Evolutionary conservation across 1,140 invertebrate genomes (phyloP).

Genomic region (Philotrypesis tridentata): DNA sequence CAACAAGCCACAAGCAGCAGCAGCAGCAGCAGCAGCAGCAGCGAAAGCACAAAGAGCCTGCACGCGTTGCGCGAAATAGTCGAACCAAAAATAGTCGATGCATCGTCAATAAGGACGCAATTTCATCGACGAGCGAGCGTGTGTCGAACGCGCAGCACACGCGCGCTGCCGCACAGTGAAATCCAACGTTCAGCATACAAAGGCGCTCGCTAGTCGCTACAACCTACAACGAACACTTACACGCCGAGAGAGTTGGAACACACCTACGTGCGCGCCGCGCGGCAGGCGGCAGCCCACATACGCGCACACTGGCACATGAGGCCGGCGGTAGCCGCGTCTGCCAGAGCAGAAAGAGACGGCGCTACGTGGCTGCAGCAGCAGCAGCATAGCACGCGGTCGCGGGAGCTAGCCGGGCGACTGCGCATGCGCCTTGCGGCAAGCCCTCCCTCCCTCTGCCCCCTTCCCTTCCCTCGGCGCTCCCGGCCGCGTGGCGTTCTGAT

Average conservation of each 20-base stretch:
- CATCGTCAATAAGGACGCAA: background rate
- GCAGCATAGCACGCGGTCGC: background rate
- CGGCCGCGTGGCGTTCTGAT: conserved; percentile 72
- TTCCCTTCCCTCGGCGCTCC: conserved; percentile 47
- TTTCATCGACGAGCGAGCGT: background rate
- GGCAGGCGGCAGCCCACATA: background rate
- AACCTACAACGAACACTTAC: background rate
- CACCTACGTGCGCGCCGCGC: background rate
- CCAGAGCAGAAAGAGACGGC: background rate
- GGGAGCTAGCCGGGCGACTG: conserved; percentile 40
- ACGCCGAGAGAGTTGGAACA: background rate
- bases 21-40: background rate
- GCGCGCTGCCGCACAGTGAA: background rate
- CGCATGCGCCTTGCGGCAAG: conserved; percentile 66
- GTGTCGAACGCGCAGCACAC: no score
- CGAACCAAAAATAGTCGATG: background rate
- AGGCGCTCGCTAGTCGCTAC: background rate
- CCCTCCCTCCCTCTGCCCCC: no score
- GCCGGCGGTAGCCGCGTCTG: background rate
- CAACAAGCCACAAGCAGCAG: no score
- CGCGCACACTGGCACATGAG: background rate
- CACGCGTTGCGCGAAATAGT: background rate
- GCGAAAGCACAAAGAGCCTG: background rate
- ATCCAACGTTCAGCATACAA: background rate
- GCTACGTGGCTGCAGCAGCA: background rate